Base-by-base conservation (phyloP, 2,888 invertebrate genomes). In the Atethmia centrago region DNA sequence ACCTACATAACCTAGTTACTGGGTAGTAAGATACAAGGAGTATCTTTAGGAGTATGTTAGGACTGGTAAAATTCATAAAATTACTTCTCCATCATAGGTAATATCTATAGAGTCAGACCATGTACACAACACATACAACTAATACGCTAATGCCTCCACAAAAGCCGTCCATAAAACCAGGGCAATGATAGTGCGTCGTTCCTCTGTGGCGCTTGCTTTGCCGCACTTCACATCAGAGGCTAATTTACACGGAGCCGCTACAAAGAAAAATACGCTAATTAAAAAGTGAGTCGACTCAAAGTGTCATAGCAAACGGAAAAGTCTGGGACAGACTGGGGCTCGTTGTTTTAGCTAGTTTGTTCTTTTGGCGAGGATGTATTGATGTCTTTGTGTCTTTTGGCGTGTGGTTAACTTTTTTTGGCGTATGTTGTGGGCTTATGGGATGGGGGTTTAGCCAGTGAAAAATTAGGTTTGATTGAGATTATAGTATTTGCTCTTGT, bases 241-340 rank as follows among this genome's bases (percentile, higher is more conserved):
- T 96, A 96, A 96, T 96, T 94, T 94, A 91, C 93, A 90, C 90
- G 86, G 88, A 88, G 86, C 88, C 84, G 90, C 90, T 91, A 95
- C 95, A 95, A 95, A 96, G 95, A 94, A 92, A 93, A 94, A 94
- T 93, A 92, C 93, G 95, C 95, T 96, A 96, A 96, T 96, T 96
- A 95, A 96, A 96, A 96, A 95, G 88, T 90, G 94, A 93, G 92
- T 90, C 94, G 91, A 92, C 94, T 94, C 95, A 95, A 94, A 95
- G 95, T 95, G 95, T 93, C 92, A 91, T 90, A 80, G 91, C 92
- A 90, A 91, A 92, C 91, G 92, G 90, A 87, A 88, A 89, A 89
- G 88, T 87, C 89, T 86, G 83, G 79, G 66, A 76, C 71, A 82
- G 79, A 77, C 77, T 74, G 82, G 66, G 79, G 72, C 69, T 81